These are phyloP conservation scores for Euphydryas editha DNA, from an alignment of 2,888 invertebrate genomes.

Conservation along the genomic window DNA sequence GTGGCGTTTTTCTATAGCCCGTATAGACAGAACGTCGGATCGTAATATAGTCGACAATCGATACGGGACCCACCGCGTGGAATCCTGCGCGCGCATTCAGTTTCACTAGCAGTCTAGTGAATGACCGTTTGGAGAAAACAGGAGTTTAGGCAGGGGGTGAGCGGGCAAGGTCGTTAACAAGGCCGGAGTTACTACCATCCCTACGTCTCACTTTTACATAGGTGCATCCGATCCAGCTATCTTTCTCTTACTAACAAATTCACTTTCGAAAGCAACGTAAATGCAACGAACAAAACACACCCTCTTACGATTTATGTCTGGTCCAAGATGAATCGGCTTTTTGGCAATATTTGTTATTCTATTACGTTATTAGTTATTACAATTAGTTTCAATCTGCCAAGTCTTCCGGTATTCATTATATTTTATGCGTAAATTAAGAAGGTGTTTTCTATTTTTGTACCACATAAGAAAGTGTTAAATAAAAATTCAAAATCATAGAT, in stretches of 20 bases:
- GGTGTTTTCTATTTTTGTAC: background rate
- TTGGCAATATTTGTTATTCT: slow-evolving; percentile 31
- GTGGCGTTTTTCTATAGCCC: slow-evolving; percentile 49
- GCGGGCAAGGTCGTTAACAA: slow-evolving; percentile 72
- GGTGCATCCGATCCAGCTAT: slow-evolving; percentile 34
- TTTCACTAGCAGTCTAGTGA: slow-evolving; percentile 68
- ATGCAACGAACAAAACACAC: slow-evolving; percentile 66
- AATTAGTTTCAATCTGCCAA: slow-evolving; percentile 21
- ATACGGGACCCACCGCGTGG: slow-evolving; percentile 63
- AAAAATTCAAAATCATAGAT: background rate
- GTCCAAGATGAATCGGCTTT: slow-evolving; percentile 44
- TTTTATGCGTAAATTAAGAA: slow-evolving; percentile 15
- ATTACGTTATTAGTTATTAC: slow-evolving; percentile 33
- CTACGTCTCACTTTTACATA: slow-evolving; percentile 59
- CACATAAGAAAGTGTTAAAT: background rate
- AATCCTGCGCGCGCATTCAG: slow-evolving; percentile 76
- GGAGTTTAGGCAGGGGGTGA: slow-evolving; percentile 59
- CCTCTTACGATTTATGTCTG: slow-evolving; percentile 58
- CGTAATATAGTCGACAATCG: slow-evolving; percentile 66
- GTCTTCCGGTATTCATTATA: slow-evolving; percentile 14
- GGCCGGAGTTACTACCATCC: slow-evolving; percentile 72
- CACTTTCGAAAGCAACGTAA: slow-evolving; percentile 68
- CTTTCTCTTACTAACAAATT: slow-evolving; percentile 61
- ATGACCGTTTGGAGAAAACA: slow-evolving; percentile 71
- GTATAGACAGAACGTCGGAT: slow-evolving; percentile 57